Conservation (phyloP, 2,888 invertebrate genomes). For the Isotomurus palustris region DNA sequence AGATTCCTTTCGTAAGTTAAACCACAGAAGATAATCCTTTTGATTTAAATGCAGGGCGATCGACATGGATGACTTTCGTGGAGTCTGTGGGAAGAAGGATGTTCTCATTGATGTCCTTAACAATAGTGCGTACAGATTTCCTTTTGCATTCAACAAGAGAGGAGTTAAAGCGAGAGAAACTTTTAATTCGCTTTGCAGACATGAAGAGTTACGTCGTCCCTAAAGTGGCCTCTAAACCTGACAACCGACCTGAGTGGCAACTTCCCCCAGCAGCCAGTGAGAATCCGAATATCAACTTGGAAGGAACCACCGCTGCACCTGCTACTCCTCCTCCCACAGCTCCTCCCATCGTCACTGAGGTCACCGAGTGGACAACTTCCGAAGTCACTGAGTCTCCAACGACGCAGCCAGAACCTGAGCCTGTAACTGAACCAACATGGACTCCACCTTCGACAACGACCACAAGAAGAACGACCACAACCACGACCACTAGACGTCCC, state of each 20-base stretch:
- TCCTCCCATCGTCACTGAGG: conserved; percentile 13
- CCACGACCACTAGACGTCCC: conserved; percentile 5
- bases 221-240: conserved; percentile 12
- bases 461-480: conserved; percentile 4
- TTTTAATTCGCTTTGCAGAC: conserved; percentile 16
- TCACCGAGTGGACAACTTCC: conserved; percentile 13
- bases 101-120: conserved; percentile 68
- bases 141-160: not conserved
- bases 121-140: conserved; percentile 48
- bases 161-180: too few species aligned
- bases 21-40: too few species aligned
- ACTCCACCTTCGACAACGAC: not conserved
- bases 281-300: conserved; percentile 25
- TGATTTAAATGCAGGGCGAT: too few species aligned
- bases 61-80: conserved; percentile 85
- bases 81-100: conserved; percentile 73
- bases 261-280: conserved; percentile 34
- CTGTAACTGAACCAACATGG: conserved; percentile 3
- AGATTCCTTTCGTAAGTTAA: too few species aligned
- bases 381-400: conserved; percentile 32
- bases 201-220: conserved; percentile 62
- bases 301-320: conserved; percentile 34
- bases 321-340: conserved; percentile 16
- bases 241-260: conserved; percentile 34
- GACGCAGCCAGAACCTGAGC: conserved; percentile 18